phyloP scores from a whole-genome alignment of 2,797 vertebrate species.

The Meda fulgida region DNA sequence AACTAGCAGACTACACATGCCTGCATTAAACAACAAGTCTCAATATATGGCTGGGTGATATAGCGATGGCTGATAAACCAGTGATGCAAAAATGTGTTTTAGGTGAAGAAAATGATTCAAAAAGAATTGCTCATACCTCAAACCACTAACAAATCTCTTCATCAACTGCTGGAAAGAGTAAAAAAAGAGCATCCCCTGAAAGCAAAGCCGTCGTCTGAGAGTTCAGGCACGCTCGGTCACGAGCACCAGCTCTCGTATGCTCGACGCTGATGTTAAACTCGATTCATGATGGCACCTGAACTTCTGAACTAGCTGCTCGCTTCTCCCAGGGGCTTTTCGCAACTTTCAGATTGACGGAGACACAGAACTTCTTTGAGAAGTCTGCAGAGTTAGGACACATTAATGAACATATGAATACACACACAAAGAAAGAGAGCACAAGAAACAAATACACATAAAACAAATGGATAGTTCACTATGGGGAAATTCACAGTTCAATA shows the following conservation, averaged over 20 bases:
- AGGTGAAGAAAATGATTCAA: background rate
- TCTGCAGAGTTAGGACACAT: background rate
- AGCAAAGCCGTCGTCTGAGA: background rate
- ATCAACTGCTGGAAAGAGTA: background rate
- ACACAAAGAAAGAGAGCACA: too few species aligned
- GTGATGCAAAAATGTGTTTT: background rate
- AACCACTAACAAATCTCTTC: background rate
- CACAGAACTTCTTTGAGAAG: background rate
- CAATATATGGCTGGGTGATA: background rate
- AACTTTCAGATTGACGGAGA: background rate
- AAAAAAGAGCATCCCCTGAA: background rate
- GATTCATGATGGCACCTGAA: slow-evolving; percentile 29
- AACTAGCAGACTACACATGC: background rate
- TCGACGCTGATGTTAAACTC: background rate
- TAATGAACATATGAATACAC: background rate
- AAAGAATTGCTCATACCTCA: background rate
- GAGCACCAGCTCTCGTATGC: background rate
- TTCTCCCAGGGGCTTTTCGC: background rate
- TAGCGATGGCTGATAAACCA: too few species aligned
- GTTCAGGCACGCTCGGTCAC: background rate
- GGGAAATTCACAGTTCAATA: background rate
- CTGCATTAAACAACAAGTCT: background rate
- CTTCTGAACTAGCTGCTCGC: slow-evolving; percentile 7
- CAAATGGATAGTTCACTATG: background rate
- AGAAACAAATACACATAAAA: too few species aligned